Percentiles rank a stretch among this genome's conserved stretches.
Evolutionary conservation across 1,140 invertebrate species (phyloP).

Genomic region (Aphaenogaster rudis): DNA sequence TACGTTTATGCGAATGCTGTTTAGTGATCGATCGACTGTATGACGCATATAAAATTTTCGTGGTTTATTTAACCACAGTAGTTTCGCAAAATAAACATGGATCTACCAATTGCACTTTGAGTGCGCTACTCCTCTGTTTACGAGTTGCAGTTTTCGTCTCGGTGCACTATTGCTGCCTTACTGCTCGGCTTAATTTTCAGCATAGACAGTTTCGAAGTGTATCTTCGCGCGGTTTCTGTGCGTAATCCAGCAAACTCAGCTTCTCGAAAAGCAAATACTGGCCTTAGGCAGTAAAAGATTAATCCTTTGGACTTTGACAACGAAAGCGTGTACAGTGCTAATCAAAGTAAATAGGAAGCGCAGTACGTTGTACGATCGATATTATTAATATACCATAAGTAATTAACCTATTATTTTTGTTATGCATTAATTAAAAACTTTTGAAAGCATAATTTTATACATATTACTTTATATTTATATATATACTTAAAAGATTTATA

Average conservation of each 20-base stretch:
- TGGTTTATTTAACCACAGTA: background rate
- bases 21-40: background rate
- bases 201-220: slow-evolving; percentile 56
- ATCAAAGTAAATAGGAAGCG: slow-evolving; percentile 39
- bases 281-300: slow-evolving; percentile 69
- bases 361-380: background rate
- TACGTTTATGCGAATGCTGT: background rate
- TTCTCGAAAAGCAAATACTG: slow-evolving; percentile 65
- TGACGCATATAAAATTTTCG: background rate
- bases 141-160: slow-evolving; percentile 54
- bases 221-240: slow-evolving; percentile 51
- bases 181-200: slow-evolving; percentile 62
- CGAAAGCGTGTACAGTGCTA: slow-evolving; percentile 30
- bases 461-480: background rate
- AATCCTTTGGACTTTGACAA: slow-evolving; percentile 66
- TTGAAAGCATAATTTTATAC: background rate
- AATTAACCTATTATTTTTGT: background rate
- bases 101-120: slow-evolving; percentile 18
- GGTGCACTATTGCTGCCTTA: slow-evolving; percentile 8
- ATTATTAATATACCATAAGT: slow-evolving; percentile 19
- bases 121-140: slow-evolving; percentile 49
- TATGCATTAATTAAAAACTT: background rate
- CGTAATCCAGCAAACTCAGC: slow-evolving; percentile 71
- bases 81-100: slow-evolving; percentile 27
- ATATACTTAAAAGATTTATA: background rate